Base-by-base conservation (phyloP, 2,113 vertebrate genomes). In the Notarius lentiginosus region DNA sequence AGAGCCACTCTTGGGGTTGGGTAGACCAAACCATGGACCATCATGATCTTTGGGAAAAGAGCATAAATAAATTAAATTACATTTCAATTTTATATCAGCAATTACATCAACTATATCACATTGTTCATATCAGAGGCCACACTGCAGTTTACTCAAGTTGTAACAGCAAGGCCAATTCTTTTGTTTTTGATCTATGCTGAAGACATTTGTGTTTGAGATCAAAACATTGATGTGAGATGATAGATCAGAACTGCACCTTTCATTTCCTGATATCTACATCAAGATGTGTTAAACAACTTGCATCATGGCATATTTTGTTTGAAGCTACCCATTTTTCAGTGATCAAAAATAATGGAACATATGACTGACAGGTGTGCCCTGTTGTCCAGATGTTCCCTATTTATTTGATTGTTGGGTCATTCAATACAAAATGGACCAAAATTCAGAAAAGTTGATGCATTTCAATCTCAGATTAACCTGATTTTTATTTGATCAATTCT, bases 21-120 rank as follows among this genome's bases (percentile, higher is more conserved):
- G 97, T 92, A 95, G 91, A 91, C 96, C 97, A 82, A 97, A 93
- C 98, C 98, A 99, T 47, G 97, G 97, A 90, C 96, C 97, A 94
- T 99, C 97, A 87, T 96, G 95, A 94, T 98, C 98, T 99, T 95
- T 18, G 51, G 47, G 47, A 47, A 61, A 24, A 61, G 20, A 11
- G 5, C 5, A 60, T 24, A 80, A 60, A 81, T 24, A 24, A 79
- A 60, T 30, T 17, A 27, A 76, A 17, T 3, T 7, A 60, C 7
- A 34, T 58, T 56, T 34, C 15, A 58, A 20, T 10, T 18, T 30
- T 1, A 79, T 30, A 79, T 34, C 9, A 79, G 27, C 14, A 5
- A 79, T 27, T 79, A 17, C 51, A 55, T 55, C 49, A 79, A 79
- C 17, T 30, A 34, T 76, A 49, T 60, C 56, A 51, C 1, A 53